phyloP scores from a whole-genome alignment of 2,797 vertebrate species.

The Gambelia wislizenii region DNA sequence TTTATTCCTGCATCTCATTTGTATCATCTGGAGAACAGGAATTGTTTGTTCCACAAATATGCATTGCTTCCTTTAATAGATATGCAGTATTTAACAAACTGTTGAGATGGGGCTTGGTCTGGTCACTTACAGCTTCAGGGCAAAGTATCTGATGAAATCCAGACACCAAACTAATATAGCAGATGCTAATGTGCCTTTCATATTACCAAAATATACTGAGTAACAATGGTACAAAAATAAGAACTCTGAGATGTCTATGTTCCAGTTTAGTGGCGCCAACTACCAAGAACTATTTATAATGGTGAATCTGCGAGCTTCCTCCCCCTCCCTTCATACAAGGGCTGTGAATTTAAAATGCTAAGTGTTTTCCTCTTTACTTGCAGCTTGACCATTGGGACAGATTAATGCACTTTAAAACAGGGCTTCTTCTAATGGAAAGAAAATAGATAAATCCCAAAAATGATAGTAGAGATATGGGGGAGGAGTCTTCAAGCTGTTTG shows the following conservation, averaged over 20 bases:
- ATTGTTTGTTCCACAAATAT: constrained; percentile 31
- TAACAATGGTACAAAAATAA: constrained; percentile 17
- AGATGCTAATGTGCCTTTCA: constrained; percentile 38
- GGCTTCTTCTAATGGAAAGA: background rate
- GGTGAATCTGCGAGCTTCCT: constrained; percentile 42
- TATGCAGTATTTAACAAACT: constrained; percentile 31
- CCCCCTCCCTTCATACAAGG: background rate
- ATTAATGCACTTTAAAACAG: background rate
- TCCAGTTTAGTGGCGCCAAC: constrained; percentile 43
- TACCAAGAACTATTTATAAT: constrained; percentile 41
- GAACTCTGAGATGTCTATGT: constrained; percentile 47
- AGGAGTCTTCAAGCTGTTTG: background rate
- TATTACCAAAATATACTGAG: constrained; percentile 9
- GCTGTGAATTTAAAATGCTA: constrained; percentile 55
- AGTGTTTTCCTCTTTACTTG: constrained; percentile 39
- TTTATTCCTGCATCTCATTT: constrained; percentile 2
- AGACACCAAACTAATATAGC: constrained; percentile 20
- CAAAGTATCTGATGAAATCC: constrained; percentile 24
- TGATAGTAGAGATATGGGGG: background rate
- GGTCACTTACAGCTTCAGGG: constrained; percentile 23
- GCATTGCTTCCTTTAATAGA: constrained; percentile 24
- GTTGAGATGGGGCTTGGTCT: constrained; percentile 5
- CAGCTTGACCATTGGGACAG: constrained; percentile 27
- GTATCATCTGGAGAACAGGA: constrained; percentile 33
- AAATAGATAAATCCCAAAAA: background rate